Evolutionary conservation across 2,113 vertebrate species (phyloP), one percentile per base, ranked within the genome.

Genomic region (Phoenicopterus ruber): DNA sequence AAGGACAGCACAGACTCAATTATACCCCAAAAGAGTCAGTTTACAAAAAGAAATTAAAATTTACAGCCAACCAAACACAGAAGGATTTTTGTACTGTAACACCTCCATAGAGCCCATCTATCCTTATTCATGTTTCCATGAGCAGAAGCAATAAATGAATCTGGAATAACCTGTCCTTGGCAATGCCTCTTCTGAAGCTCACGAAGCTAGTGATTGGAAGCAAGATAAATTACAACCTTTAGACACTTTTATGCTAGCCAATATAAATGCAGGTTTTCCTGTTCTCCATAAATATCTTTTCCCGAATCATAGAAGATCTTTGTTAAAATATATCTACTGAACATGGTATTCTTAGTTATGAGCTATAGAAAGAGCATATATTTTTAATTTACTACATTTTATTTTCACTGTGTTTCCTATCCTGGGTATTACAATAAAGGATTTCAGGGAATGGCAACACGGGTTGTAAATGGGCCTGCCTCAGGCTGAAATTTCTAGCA

Each of bases 211-310:
- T 72, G 66, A 74, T 3, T 92, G 58, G 49, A 92, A 93, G 76
- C 13, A 92, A 87, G 52, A 87, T 42, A 92, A 94, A 84, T 91
- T 57, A 82, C 38, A 96, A 94, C 34, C 83, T 66, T 90, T 87
- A 84, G 69, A 85, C 11, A 36, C 7, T 58, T 92, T 62, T 40
- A 89, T 69, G 40, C 54, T 52, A 31, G 76, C 36, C 42, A 89
- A 22, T 72, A 79, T 11, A 95, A 84, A 94, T 22, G 24, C 32
- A 84, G 40, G 29, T 87, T 36, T 32, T 92, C 55, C 62, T 50
- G 21, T 74, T 93, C 36, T 61, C 52, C 18, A 78, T 55, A 85
- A 57, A 90, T 42, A 25, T 46, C 1, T 52, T 87, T 71, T 61
- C 50, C 38, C 61, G 44, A 79, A 82, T 92, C n/a, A 66, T 10